These are phyloP conservation scores for Enteromius anoplus DNA, from an alignment of 2,797 vertebrate genomes.

Conservation along the genomic window DNA sequence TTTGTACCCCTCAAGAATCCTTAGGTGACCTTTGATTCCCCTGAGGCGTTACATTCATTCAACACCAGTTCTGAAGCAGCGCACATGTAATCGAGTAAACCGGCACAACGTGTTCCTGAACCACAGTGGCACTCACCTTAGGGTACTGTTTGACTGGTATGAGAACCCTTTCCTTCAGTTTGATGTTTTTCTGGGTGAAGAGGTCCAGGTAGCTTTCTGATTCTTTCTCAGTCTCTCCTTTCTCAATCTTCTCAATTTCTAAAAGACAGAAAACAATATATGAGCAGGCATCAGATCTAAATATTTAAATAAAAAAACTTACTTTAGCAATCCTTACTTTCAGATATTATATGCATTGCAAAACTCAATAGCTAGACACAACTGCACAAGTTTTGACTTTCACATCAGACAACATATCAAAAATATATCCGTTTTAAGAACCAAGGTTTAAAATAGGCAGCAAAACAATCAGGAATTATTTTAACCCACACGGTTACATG, in stretches of 20 bases:
- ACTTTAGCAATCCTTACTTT: background rate
- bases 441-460: background rate
- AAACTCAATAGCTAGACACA: background rate
- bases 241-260: constrained; percentile 98
- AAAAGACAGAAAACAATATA: constrained; percentile 59
- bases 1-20: background rate
- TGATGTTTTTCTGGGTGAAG: constrained; percentile 97
- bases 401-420: background rate
- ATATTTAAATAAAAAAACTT: background rate
- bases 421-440: background rate
- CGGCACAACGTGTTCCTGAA: background rate
- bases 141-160: constrained; percentile 98
- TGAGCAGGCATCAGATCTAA: background rate
- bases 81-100: background rate
- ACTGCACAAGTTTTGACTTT: background rate
- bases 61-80: background rate
- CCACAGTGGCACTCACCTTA: constrained; percentile 81
- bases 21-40: background rate
- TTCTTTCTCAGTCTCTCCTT: constrained; percentile 93
- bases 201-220: constrained; percentile 93
- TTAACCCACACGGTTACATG: background rate
- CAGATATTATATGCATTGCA: background rate
- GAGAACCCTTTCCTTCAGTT: constrained; percentile 95
- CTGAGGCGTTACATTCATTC: background rate
- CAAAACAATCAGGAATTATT: background rate